Percentiles rank a stretch among this genome's conserved stretches.
Conservation (phyloP, 2,113 vertebrate species). For the Ellobius talpinus region DNA sequence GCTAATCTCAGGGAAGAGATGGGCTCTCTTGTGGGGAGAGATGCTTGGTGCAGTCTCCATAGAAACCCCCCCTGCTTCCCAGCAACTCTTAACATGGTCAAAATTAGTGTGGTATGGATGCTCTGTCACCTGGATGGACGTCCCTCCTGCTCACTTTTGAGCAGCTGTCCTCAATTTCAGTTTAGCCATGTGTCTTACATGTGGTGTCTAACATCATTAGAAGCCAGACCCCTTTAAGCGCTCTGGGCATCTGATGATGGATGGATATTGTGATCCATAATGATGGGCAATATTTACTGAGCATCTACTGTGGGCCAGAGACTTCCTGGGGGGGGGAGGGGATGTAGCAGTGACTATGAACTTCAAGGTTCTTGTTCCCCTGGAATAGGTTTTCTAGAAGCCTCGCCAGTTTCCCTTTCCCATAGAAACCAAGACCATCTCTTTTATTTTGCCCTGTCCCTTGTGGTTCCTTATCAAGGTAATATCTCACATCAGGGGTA, state of each 20-base stretch:
- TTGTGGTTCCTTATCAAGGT: background rate
- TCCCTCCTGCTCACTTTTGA: background rate
- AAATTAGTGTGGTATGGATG: background rate
- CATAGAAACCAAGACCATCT: background rate
- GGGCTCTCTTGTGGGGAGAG: background rate
- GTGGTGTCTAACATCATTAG: background rate
- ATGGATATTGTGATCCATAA: background rate
- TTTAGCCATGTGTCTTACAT: background rate
- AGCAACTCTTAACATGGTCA: background rate
- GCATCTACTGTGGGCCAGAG: background rate
- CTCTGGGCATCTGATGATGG: background rate
- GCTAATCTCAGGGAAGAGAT: background rate
- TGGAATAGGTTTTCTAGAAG: background rate
- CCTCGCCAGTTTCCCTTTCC: background rate
- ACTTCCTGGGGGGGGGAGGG: background rate
- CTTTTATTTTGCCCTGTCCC: no score
- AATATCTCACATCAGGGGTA: background rate
- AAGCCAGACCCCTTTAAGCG: background rate
- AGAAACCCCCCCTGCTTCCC: background rate
- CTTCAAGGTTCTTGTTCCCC: background rate
- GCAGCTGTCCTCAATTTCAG: background rate
- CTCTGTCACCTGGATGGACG: background rate
- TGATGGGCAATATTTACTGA: background rate
- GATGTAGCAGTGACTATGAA: fast-evolving
- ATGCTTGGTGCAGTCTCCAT: background rate